Percentiles rank a stretch among this genome's conserved stretches.
phyloP scores from a whole-genome alignment of 1,140 invertebrate species.

The Yoshiicerus persimilis region DNA sequence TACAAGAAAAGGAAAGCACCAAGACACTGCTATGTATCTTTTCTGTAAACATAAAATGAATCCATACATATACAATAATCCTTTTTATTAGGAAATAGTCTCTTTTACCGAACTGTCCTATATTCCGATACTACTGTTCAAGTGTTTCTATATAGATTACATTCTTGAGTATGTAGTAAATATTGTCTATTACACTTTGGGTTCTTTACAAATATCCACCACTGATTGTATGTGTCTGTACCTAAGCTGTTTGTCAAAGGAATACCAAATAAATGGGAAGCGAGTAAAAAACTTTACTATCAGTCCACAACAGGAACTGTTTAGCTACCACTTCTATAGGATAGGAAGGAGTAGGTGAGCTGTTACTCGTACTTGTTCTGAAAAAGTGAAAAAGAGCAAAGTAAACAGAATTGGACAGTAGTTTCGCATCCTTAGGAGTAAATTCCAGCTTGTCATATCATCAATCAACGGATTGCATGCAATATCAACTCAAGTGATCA shows the following conservation, averaged over 20 bases:
- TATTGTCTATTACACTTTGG: background rate
- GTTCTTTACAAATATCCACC: too few relatives aligned
- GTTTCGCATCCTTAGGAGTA: background rate
- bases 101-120: too few relatives aligned
- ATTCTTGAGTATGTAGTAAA: background rate
- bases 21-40: background rate
- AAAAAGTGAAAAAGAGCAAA: background rate
- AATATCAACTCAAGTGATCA: constrained; percentile 13
- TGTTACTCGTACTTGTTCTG: background rate
- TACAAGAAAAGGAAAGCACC: background rate
- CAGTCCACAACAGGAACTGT: background rate
- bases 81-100: background rate
- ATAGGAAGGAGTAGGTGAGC: too few relatives aligned
- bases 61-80: background rate
- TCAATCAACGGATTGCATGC: constrained; percentile 9
- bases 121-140: background rate
- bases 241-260: background rate
- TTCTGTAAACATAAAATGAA: background rate
- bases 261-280: background rate
- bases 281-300: background rate
- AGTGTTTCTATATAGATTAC: background rate
- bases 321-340: too few relatives aligned
- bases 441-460: constrained; percentile 5
- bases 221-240: background rate
- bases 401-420: background rate